Evolutionary conservation across 2,888 invertebrate genomes (phyloP), one percentile per base, ranked within the genome.

Genomic region (Xestia c-nigrum): DNA sequence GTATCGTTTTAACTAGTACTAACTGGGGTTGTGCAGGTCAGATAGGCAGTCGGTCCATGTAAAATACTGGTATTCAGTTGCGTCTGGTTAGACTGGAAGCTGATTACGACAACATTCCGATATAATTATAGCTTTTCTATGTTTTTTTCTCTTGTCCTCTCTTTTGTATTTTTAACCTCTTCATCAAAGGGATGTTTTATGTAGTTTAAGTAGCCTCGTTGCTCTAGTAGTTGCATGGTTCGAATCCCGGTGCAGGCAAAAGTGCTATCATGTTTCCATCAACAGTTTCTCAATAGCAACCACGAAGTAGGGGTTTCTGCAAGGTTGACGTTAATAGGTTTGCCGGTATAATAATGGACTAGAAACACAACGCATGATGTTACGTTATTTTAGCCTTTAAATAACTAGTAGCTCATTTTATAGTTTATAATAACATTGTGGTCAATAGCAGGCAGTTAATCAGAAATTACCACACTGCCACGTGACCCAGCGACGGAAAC

Each of bases 381-480:
- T 63, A 43, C 43, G 9, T 5, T 10, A 10, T 63, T 24, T 57
- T 24, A 57, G n/a, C 12, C 0, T 67, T 31, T 61, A 14, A 9
- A n/a, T 24, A 65, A 7, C 3, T 2, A 16, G 46, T 46, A n/a
- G 24, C n/a, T 31, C 21, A 63, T 38, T 19, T 31, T 19, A 19
- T 24, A 31, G 4, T 46, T 52, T 50, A 76, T 50, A 50, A 64
- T 55, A 64, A 64, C 10, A 7, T 24, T 64, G 76, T 50, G 76
- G 76, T 77, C 16, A 9, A 40, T 14, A n/a, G 16, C 47, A 38
- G 40, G 65, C n/a, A 66, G 52, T 78, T 66, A 61, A 71, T 61
- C 59, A 31, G 21, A 19, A 10, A 19, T 5, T 1, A 72, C 47
- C 72, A 78, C 68, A 69, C 16, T 76, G 31, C 21, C 19, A 55